These are phyloP conservation scores for Palythoa grandiflora DNA, from an alignment of 92 coral and sea anemone genomes.

Conservation along the genomic window DNA sequence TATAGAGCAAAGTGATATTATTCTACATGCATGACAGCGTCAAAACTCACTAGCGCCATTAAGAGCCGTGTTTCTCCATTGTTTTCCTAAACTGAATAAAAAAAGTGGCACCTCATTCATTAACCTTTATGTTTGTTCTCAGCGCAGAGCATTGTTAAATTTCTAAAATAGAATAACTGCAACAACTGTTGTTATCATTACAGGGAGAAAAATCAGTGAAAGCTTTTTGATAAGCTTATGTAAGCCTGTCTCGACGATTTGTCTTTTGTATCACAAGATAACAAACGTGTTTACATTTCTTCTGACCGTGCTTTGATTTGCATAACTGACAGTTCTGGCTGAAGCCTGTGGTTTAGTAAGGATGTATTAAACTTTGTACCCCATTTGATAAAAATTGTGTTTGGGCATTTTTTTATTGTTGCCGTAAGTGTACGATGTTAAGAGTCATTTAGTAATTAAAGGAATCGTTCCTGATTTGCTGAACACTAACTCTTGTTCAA, in stretches of 20 bases:
- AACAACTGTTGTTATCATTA: constrained; percentile 3
- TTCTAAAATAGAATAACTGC: background rate
- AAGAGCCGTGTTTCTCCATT: background rate
- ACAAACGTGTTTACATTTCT: constrained; percentile 33
- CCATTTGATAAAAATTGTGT: constrained; percentile 33
- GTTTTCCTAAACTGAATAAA: background rate
- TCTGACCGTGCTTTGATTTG: constrained; percentile 24
- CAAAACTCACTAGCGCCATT: background rate
- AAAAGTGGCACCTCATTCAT: background rate
- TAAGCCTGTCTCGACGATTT: constrained; percentile 19
- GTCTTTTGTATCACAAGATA: constrained; percentile 22
- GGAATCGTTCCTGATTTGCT: constrained; percentile 70
- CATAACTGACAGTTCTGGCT: constrained; percentile 35
- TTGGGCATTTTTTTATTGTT: constrained; percentile 39
- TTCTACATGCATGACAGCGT: background rate
- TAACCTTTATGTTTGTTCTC: too few relatives aligned
- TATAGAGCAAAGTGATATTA: background rate
- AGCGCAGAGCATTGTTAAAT: background rate
- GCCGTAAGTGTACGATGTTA: constrained; percentile 25
- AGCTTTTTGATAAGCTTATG: constrained; percentile 4
- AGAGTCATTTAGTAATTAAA: constrained; percentile 69
- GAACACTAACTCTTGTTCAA: constrained; percentile 72
- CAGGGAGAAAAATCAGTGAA: background rate
- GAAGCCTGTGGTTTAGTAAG: constrained; percentile 22
- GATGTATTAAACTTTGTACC: constrained; percentile 23